Base-by-base conservation (phyloP, 1,140 invertebrate species). In the Drosophila triauraria region DNA sequence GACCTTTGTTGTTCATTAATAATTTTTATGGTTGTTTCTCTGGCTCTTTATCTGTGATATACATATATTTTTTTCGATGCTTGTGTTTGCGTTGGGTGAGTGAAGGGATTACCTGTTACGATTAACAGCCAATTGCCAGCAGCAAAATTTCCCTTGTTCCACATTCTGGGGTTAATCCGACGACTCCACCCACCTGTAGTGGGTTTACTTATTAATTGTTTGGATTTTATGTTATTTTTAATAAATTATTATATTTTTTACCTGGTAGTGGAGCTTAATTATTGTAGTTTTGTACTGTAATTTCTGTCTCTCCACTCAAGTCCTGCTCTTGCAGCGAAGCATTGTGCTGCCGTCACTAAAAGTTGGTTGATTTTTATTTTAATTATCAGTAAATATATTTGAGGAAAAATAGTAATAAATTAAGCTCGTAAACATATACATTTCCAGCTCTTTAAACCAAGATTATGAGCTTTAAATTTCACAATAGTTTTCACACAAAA, bases 81-180 rank as follows among this genome's bases (percentile, higher is more conserved):
- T 47, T 43, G 23, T 42, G 17, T 40, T 54, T 4, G 17, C 56
- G 12, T 32, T 57, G 53, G 61, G 23, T 47, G 47, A 65, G 57
- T 64, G 50, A 47, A 69, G 59, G 58, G 58, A 60, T 85, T 88
- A 88, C 85, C 85, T 88, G 81, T 77, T 75, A 84, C 50, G 20
- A 83, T 56, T 42, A 90, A 68, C 81, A 88, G 75, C 81, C 69
- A 75, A 17, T 81, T 75, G 30, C 63, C 47, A 50, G 67, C 53
- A 68, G 60, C 63, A 63, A 67, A 78, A 51, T 57, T 85, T 67
- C 68, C 57, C 46, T 54, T 53, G 20, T 64, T 78, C 81, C 62
- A 80, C 83, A 86, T 86, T 12, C 72, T 83, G 58, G 47, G 23
- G 51, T 10, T 60, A 68, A 40, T 48, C 59, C 71, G 50, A 23